A percentile compares a stretch with the other conserved stretches of the same genome.
These are phyloP conservation scores for Rhinichthys klamathensis DNA, from an alignment of 2,113 vertebrate genomes.

Conservation along the genomic window DNA sequence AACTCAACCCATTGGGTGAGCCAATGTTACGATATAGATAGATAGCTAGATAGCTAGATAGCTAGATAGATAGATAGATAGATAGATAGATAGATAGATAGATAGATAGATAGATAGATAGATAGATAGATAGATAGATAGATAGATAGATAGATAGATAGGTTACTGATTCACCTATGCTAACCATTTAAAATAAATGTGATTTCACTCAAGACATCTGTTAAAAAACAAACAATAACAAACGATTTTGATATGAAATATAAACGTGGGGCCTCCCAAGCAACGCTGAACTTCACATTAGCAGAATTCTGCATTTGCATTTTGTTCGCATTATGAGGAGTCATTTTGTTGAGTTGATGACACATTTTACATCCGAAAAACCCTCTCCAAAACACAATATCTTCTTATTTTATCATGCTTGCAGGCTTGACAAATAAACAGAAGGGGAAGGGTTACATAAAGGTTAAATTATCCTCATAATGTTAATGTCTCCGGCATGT, in stretches of 20 bases:
- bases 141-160: background rate
- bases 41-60: too few species aligned
- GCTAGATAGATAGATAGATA: too few species aligned
- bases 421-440: slow-evolving; percentile 35
- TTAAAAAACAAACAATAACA: slow-evolving; percentile 12
- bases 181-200: slow-evolving; percentile 7
- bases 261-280: background rate
- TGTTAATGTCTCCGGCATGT: background rate
- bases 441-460: slow-evolving; percentile 24
- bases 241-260: background rate
- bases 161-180: background rate
- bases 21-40: background rate
- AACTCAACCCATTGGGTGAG: too few species aligned
- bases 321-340: slow-evolving; percentile 30
- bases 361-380: slow-evolving; percentile 5
- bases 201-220: slow-evolving; percentile 16
- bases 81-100: background rate
- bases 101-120: background rate
- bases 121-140: background rate
- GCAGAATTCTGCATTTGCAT: slow-evolving; percentile 27
- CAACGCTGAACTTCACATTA: slow-evolving; percentile 8
- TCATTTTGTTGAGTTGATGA: slow-evolving; percentile 14
- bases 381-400: slow-evolving; percentile 22
- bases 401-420: slow-evolving; percentile 28
- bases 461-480: slow-evolving; percentile 18